Base-by-base conservation (phyloP, 1,140 invertebrate genomes). In the Oncopeltus fasciatus region DNA sequence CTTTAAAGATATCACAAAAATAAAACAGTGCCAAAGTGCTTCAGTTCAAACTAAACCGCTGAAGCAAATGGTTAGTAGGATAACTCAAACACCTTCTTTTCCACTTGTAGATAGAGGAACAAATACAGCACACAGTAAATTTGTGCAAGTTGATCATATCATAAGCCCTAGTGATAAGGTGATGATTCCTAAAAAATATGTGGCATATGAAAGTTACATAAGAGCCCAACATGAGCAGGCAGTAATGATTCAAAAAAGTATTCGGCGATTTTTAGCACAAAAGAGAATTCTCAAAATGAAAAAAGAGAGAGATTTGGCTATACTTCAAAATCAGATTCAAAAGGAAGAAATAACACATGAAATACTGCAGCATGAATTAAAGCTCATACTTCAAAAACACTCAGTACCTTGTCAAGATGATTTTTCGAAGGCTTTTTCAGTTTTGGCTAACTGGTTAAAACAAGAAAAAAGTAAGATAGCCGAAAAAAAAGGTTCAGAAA, bases 211-310 rank as follows among this genome's bases (percentile, higher is more conserved):
- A 16, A 24, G 26, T 4, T 9, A 24, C 4, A 26, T 53, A 24
- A 53, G 12, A 2, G 21, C 21, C 14, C 49, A 27, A 1, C 21
- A 53, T 53, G 24, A 53, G 24, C 18, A 53, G 24, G 49, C 49
- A 3, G 24, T 53, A 14, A 53, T 53, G 49, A 53, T 53, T 24
- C 49, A 53, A 53, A 53, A 53, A 26, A 24, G 49, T 53, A 53
- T 53, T 14, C 21, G 49, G 24, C 21, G 49, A 9, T 53, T 53
- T 53, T 26, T 53, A 27, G 49, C 49, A 24, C 49, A 53, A 24
- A 53, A 26, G 26, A 53, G 49, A 14, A 53, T 53, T 9, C 5
- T 53, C 21, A 21, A 53, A 26, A 53, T 53, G 49, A 53, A 53
- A 53, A 53, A 27, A 53, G 49, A 53, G 26, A 53, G 49, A 26